Percentiles rank a stretch among this genome's conserved stretches.
phyloP scores from a whole-genome alignment of 2,888 invertebrate species.

The Scaptomyza tumidula region DNA sequence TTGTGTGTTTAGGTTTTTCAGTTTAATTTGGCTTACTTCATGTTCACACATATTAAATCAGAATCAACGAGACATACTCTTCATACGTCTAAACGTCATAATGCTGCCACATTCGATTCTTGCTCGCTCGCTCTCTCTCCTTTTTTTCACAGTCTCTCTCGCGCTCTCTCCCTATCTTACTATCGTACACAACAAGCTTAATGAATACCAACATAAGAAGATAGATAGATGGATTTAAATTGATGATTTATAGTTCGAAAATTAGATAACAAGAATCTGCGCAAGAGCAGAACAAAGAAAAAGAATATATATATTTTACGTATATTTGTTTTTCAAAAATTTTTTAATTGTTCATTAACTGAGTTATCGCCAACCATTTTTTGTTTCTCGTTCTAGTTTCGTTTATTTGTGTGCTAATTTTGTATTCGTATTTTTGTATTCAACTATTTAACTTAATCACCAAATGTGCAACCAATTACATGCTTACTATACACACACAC shows the following conservation, averaged over 20 bases:
- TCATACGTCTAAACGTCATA: slow-evolving; percentile 14
- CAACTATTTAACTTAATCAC: slow-evolving; percentile 26
- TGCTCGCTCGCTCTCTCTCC: slow-evolving; percentile 28
- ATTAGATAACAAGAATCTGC: too few species aligned
- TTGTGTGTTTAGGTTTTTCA: slow-evolving; percentile 22
- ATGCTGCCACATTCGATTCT: slow-evolving; percentile 27
- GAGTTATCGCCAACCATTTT: slow-evolving; percentile 8
- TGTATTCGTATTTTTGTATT: slow-evolving; percentile 55
- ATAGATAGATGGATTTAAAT: not conserved
- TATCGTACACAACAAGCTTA: slow-evolving; percentile 9
- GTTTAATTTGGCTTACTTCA: slow-evolving; percentile 44
- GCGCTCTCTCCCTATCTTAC: slow-evolving; percentile 6
- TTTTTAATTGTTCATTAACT: slow-evolving; percentile 24
- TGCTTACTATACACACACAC: slow-evolving; percentile 3
- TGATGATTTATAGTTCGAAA: too few species aligned
- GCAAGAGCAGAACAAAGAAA: too few species aligned
- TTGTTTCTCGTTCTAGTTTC: slow-evolving; percentile 30
- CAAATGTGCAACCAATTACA: slow-evolving; percentile 24
- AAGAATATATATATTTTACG: too few species aligned
- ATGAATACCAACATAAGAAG: slow-evolving; percentile 8
- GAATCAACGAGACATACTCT: too few species aligned
- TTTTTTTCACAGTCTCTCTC: not conserved
- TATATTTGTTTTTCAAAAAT: too few species aligned
- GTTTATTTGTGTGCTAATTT: slow-evolving; percentile 58
- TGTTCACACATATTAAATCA: slow-evolving; percentile 32